Percentiles rank a stretch among this genome's conserved stretches.
Evolutionary conservation across 2,113 vertebrate species (phyloP).

Genomic region (Perca schrenkii): DNA sequence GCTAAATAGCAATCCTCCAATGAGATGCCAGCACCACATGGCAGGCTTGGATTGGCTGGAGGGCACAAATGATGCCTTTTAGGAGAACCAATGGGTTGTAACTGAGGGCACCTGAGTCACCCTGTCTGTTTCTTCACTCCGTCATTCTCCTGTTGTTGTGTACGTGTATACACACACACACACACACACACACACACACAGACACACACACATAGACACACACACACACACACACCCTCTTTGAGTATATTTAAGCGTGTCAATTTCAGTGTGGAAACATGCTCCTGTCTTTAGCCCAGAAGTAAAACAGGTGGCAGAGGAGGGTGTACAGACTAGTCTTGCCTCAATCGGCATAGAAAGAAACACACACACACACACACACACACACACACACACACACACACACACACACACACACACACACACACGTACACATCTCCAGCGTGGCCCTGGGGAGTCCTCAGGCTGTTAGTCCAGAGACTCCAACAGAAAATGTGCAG

Average conservation of each 20-base stretch:
- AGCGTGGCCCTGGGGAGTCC: constrained; percentile 65
- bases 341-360: constrained; percentile 50
- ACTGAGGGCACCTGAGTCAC: constrained; percentile 78
- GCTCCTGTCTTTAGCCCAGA: constrained; percentile 38
- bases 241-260: constrained; percentile 46
- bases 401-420: neutral
- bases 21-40: constrained; percentile 82
- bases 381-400: neutral
- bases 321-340: constrained; percentile 64
- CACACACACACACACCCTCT: constrained; percentile 12
- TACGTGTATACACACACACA: neutral
- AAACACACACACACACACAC: neutral
- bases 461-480: constrained; percentile 78
- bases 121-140: constrained; percentile 69
- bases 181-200: neutral
- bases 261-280: constrained; percentile 45
- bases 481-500: constrained; percentile 69
- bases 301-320: constrained; percentile 78
- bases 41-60: constrained; percentile 83
- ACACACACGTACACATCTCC: constrained; percentile 29
- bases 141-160: constrained; percentile 67
- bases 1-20: constrained; percentile 84
- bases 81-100: constrained; percentile 78
- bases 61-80: constrained; percentile 79
- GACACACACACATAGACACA: constrained; percentile 10